Conservation (phyloP, 2,797 vertebrate species). For the Macroramphosus scolopax region DNA sequence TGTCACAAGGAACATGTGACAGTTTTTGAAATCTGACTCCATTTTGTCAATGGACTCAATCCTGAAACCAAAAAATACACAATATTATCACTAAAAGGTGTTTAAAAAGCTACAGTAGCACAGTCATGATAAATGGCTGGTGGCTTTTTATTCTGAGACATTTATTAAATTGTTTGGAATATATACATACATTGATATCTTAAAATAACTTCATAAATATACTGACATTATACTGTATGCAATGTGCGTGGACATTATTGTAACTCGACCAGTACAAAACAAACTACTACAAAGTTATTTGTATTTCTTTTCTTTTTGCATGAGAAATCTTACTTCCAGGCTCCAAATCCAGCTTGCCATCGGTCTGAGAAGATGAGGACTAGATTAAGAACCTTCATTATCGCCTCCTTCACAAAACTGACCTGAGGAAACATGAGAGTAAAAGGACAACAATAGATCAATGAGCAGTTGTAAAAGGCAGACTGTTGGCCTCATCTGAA, state of each 20-base stretch:
- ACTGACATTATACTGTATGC: no score
- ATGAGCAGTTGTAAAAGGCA: background rate
- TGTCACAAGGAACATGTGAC: constrained; percentile 98
- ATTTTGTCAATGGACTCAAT: constrained; percentile 98
- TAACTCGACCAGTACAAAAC: no score
- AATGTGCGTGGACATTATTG: no score
- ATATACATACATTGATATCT: no score
- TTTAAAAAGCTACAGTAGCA: background rate
- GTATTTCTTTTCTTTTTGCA: background rate
- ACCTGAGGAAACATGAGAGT: constrained; percentile 78
- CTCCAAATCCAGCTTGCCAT: constrained; percentile 92
- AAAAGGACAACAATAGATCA: background rate
- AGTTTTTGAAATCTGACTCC: constrained; percentile 99
- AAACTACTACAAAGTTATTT: background rate
- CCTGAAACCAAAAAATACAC: constrained; percentile 66
- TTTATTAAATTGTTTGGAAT: no score
- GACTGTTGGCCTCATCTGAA: no score
- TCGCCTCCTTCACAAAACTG: constrained; percentile 97
- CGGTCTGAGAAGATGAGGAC: constrained; percentile 97
- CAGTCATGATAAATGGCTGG: background rate
- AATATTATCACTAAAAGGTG: background rate
- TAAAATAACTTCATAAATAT: no score
- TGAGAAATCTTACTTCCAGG: constrained; percentile 87
- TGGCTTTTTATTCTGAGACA: no score
- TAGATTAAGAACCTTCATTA: constrained; percentile 97